Evolutionary conservation across 2,888 invertebrate species (phyloP), one percentile per base, ranked within the genome.

Genomic region (Notodonta dromedarius): DNA sequence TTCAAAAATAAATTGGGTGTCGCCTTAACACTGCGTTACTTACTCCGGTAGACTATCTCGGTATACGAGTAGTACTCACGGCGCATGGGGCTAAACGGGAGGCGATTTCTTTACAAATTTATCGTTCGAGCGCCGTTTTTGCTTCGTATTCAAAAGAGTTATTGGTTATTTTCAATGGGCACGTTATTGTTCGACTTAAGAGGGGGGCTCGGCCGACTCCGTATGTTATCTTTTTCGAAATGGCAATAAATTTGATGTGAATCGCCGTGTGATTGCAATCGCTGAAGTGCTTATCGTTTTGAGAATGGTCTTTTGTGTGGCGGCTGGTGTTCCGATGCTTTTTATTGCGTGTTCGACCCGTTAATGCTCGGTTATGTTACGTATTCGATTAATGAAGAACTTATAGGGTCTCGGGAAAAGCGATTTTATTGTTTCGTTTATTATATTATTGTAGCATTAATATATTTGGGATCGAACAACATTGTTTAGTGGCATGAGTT

Each of bases 211-310:
- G 56, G 64, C 71, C 60, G 62, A 61, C 73, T 75, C 74, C 78
- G 70, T 79, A 77, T 80, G 79, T 78, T 80, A 81, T 81, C 78
- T 76, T 76, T 78, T 79, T 78, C 74, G 69, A 80, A 75, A 80
- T 75, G 76, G 77, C 80, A 78, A 80, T 87, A 85, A 86, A 87
- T 85, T 86, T 80, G 76, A 78, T 80, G 83, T 83, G 85, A 88
- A 87, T 81, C 80, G 80, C 78, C 75, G 74, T 79, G 76, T 82
- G 86, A 86, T 86, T 84, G 84, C 78, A 61, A 78, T 80, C 78
- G 79, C 74, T 78, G 76, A 77, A 78, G 78, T 74, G 77, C 78
- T 73, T 81, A 81, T 80, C 78, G 77, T 76, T 78, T 82, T 75
- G 66, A 71, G 68, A 74, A 75, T 73, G 74, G 59, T 69, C 78